Evolutionary conservation across 1,140 invertebrate genomes (phyloP).

Genomic region (Dryas iulia): DNA sequence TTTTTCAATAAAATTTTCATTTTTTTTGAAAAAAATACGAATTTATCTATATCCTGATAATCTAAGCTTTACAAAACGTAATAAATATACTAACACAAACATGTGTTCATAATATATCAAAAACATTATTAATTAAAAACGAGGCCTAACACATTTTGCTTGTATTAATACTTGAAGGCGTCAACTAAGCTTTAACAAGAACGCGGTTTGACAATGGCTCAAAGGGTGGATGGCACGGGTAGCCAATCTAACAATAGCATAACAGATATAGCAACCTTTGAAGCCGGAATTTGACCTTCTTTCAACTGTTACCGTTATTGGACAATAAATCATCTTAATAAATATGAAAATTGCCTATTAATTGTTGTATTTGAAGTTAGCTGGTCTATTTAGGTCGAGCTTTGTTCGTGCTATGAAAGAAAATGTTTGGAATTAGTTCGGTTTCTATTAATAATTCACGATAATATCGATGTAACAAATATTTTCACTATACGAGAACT

Average conservation of each 20-base stretch:
- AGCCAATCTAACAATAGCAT: background rate
- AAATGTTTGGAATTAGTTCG: background rate
- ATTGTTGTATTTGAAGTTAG: background rate
- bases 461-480: background rate
- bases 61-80: no score
- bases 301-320: background rate
- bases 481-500: background rate
- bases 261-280: background rate
- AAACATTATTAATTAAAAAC: background rate
- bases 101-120: background rate
- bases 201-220: background rate
- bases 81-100: no score
- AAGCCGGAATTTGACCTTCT: background rate
- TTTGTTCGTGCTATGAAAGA: background rate
- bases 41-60: no score
- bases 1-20: no score
- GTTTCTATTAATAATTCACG: background rate
- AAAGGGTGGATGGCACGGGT: constrained; percentile 1
- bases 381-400: background rate
- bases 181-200: background rate
- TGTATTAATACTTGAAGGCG: background rate
- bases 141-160: background rate
- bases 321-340: constrained; percentile 3
- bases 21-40: no score
- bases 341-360: background rate